A percentile compares a stretch with the other conserved stretches of the same genome.
These are phyloP conservation scores for Labeo calbasu DNA, from an alignment of 2,797 vertebrate genomes.

Conservation along the genomic window DNA sequence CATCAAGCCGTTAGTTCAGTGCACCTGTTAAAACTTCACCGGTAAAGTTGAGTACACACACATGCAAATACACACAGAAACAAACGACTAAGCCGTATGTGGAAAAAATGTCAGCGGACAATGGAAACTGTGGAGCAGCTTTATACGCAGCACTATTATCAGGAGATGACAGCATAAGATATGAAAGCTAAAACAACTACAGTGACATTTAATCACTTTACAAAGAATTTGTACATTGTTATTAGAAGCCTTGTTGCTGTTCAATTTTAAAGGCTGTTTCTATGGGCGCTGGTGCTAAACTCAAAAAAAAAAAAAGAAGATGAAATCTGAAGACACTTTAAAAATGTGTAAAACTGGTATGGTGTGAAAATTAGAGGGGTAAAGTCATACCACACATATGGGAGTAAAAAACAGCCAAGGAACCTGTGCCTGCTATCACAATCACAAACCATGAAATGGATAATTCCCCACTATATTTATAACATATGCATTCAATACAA, in stretches of 20 bases:
- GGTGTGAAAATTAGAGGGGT: neutral
- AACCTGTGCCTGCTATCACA: neutral
- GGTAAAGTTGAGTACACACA: neutral
- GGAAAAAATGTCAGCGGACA: conserved; percentile 62
- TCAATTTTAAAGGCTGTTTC: conserved; percentile 34
- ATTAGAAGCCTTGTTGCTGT: neutral
- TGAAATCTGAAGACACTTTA: conserved; percentile 17
- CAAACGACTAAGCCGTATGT: neutral
- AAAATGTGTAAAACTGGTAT: neutral
- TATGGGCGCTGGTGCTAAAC: neutral
- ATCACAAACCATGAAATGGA: neutral
- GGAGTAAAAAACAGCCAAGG: neutral
- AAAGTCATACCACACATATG: conserved; percentile 11
- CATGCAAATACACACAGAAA: neutral
- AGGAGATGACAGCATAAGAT: conserved; percentile 53
- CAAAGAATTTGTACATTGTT: conserved; percentile 24
- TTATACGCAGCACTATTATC: conserved; percentile 44
- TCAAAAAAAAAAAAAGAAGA: neutral
- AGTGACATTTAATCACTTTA: conserved; percentile 53
- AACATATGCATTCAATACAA: neutral
- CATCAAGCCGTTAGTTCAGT: neutral
- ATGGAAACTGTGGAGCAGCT: conserved; percentile 39
- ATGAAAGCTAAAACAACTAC: conserved; percentile 51
- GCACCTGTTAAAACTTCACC: conserved; percentile 15
- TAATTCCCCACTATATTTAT: neutral